These are phyloP conservation scores for Zoanthus sociatus DNA, from an alignment of 92 coral and sea anemone species.

Conservation along the genomic window DNA sequence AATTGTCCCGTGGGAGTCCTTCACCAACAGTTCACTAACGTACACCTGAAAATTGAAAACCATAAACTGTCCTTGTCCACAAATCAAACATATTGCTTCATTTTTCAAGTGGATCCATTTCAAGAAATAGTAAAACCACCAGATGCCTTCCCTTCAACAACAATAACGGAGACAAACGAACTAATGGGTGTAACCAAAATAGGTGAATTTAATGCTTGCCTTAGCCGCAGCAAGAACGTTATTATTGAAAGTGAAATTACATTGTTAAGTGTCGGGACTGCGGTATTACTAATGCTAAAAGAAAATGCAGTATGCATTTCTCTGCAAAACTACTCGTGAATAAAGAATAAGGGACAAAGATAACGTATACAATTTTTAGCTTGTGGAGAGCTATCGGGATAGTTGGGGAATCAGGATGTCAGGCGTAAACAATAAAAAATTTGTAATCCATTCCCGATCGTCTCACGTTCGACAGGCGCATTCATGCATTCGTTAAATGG, in stretches of 20 bases:
- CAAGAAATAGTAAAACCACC: slow-evolving; percentile 45
- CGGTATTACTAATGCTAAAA: slow-evolving; percentile 14
- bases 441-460: no score
- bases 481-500: no score
- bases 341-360: not conserved
- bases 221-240: no score
- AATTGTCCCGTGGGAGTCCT: slow-evolving; percentile 57
- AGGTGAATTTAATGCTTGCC: no score
- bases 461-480: no score
- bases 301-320: slow-evolving; percentile 9
- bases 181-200: no score
- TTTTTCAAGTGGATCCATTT: slow-evolving; percentile 43
- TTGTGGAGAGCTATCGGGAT: no score
- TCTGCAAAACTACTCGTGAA: slow-evolving; percentile 24
- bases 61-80: slow-evolving; percentile 39
- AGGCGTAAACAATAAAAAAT: no score
- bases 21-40: slow-evolving; percentile 39
- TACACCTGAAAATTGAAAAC: slow-evolving; percentile 50
- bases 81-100: slow-evolving; percentile 49
- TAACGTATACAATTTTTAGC: no score
- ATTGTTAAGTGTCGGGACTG: slow-evolving; percentile 3
- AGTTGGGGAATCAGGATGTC: no score
- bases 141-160: slow-evolving; percentile 40
- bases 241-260: not conserved
- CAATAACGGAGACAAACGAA: not conserved